Evolutionary conservation across 2,113 vertebrate species (phyloP).

Genomic region (Entomyzon cyanotis): DNA sequence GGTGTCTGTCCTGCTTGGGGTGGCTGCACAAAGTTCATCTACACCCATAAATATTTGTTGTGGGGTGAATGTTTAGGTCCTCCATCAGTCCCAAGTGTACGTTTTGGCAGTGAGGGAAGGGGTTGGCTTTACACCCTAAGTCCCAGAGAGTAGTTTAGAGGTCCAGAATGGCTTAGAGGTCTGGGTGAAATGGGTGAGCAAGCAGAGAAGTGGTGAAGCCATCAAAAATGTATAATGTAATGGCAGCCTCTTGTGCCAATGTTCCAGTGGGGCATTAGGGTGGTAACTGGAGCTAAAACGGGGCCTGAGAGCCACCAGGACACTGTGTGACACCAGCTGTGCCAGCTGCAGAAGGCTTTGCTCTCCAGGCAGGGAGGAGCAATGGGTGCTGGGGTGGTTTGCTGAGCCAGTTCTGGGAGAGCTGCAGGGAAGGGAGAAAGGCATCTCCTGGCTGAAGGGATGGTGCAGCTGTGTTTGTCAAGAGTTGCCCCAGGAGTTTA

Average conservation of each 20-base stretch:
- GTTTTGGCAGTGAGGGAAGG: not conserved
- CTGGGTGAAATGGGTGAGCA: not conserved
- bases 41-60: not conserved
- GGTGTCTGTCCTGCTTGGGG: not conserved
- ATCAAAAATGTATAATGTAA: not conserved
- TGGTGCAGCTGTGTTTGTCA: not conserved
- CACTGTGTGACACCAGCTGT: fast-evolving
- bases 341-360: not conserved
- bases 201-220: not conserved
- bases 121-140: not conserved
- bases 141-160: not conserved
- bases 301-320: not conserved
- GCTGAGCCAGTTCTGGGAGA: fast-evolving
- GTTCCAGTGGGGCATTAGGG: fast-evolving
- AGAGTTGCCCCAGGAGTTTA: not conserved
- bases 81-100: fast-evolving
- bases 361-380: not conserved
- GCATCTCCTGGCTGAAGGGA: not conserved
- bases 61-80: fast-evolving
- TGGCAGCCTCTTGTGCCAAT: fast-evolving
- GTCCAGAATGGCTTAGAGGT: not conserved
- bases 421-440: not conserved
- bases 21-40: fast-evolving
- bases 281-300: not conserved
- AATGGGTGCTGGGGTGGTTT: fast-evolving